Evolutionary conservation across 2,888 invertebrate genomes (phyloP).

Genomic region (Carterocephalus palaemon): DNA sequence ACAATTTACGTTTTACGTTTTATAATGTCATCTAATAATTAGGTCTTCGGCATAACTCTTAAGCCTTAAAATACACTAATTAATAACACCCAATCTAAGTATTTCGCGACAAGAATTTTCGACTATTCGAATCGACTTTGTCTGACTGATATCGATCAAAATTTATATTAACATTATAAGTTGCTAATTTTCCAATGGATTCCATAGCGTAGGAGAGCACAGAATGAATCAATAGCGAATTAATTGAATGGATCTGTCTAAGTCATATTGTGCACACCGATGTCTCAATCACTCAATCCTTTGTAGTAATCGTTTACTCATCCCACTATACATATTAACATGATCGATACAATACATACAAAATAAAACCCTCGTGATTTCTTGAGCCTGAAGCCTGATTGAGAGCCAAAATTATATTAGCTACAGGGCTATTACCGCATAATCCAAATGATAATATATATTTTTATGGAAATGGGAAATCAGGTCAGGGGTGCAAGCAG

Average conservation of each 20-base stretch:
- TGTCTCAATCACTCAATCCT: constrained; percentile 21
- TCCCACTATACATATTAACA: constrained; percentile 15
- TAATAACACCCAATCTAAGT: no score
- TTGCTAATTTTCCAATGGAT: not conserved
- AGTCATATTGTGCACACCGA: constrained; percentile 10
- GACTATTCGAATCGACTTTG: no score
- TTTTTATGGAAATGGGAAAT: constrained; percentile 44
- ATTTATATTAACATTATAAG: no score
- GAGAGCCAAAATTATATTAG: not conserved
- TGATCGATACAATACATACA: constrained; percentile 10
- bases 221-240: constrained; percentile 18
- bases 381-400: no score
- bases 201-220: constrained; percentile 10
- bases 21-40: no score
- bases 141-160: no score
- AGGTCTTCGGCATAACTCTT: no score
- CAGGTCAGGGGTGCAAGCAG: constrained; percentile 56
- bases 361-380: not conserved
- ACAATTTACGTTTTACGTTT: no score
- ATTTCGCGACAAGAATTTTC: no score
- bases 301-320: constrained; percentile 21
- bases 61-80: no score
- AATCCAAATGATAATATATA: not conserved
- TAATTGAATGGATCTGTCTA: constrained; percentile 19
- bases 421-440: no score